These are phyloP conservation scores for Enteromius paludinosus DNA, from an alignment of 2,797 vertebrate species.

Conservation along the genomic window DNA sequence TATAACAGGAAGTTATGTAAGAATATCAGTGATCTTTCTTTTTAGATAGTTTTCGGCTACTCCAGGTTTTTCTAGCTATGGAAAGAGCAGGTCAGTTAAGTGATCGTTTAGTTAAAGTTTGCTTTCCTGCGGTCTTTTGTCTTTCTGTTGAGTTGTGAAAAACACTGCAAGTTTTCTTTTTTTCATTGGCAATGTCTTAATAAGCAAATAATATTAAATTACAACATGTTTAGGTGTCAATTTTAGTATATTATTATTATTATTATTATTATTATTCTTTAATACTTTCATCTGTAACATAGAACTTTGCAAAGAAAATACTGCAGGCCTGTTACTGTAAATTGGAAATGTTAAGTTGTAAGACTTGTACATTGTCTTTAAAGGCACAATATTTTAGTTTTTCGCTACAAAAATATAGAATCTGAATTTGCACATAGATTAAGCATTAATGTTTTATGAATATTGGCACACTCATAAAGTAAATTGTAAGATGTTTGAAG, in stretches of 20 bases:
- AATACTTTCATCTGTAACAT: constrained; percentile 70
- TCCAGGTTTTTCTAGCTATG: not conserved
- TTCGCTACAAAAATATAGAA: constrained; percentile 35
- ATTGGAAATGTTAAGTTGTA: constrained; percentile 61
- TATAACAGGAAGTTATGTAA: not conserved
- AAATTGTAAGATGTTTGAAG: constrained; percentile 49
- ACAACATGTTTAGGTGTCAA: constrained; percentile 24
- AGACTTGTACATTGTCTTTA: constrained; percentile 60
- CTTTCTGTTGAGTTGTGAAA: not conserved
- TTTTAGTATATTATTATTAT: constrained; percentile 18
- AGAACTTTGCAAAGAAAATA: constrained; percentile 73
- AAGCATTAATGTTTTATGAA: constrained; percentile 62
- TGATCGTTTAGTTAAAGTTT: constrained; percentile 2
- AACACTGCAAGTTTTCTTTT: not conserved
- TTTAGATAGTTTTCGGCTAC: not conserved
- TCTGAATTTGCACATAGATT: constrained; percentile 60
- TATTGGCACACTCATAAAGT: constrained; percentile 62
- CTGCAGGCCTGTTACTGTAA: constrained; percentile 67
- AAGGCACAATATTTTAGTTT: constrained; percentile 37
- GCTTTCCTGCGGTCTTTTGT: constrained; percentile 8
- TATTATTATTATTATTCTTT: constrained; percentile 38
- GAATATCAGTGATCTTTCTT: constrained; percentile 11
- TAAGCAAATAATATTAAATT: constrained; percentile 13
- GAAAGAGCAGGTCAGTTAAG: not conserved
- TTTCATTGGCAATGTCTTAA: not conserved